Evolutionary conservation across 2,797 vertebrate species (phyloP), one percentile per base, ranked within the genome.

Genomic region (Tragelaphus eurycerus): DNA sequence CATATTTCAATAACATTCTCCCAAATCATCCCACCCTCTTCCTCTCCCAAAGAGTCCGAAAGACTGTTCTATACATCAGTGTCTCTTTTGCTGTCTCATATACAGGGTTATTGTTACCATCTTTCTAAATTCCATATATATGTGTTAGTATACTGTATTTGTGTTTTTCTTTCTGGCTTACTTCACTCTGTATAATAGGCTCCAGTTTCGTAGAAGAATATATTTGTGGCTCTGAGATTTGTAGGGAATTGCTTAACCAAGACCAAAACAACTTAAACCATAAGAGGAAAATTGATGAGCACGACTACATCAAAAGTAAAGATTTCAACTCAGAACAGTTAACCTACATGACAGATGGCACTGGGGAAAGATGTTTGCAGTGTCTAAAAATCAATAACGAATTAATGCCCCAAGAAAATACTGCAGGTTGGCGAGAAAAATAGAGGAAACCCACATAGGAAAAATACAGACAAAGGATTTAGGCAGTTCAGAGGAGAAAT

Each of bases 341-440:
- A 97, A 97, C 86, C 78, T 95, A 48, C 50, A 79, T 94, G 96
- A 90, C 96, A 87, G 52, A 82, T 2, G 6, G 86, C 67, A 83
- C n/a, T 29, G 46, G 85, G 83, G 74, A 96, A 89, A 93, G 91
- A 94, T 89, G 87, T 90, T 94, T 93, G 55, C 62, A 64, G 76
- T 54, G 38, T 95, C 86, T 93, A 93, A 93, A 93, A 96, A 95
- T 97, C 93, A 93, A 94, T 96, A 90, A 74, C 52, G 48, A 96
- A 67, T 89, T 90, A 87, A 93, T 84, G 84, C 31, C 82, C 48
- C 59, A 54, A 94, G 90, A 85, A 93, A 83, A 6, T 76, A 50
- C 54, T 57, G 11, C 27, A 84, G 54, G 67, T 86, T 76, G 43
- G n/a, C 2, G 25, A 91, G 79, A 97, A 88, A 87, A 94, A 76